Evolutionary conservation across 2,113 vertebrate species (phyloP).

Genomic region (Passer montanus): DNA sequence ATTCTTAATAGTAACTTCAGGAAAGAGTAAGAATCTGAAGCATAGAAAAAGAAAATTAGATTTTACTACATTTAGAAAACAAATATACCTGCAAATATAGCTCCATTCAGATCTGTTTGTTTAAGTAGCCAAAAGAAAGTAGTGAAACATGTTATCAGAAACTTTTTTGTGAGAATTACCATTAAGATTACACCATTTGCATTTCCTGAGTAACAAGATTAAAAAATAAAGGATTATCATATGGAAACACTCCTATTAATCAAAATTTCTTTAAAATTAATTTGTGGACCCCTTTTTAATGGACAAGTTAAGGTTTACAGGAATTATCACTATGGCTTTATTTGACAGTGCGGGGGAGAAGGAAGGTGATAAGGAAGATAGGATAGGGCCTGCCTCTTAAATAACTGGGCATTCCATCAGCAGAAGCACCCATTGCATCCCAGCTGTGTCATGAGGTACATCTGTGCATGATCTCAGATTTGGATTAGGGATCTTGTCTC

Average conservation of each 20-base stretch:
- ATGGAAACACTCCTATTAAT: neutral
- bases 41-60: neutral
- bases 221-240: neutral
- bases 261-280: neutral
- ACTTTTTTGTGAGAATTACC: neutral
- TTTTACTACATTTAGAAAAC: neutral
- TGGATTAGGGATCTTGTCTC: neutral
- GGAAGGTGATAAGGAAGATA: neutral
- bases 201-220: neutral
- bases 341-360: neutral
- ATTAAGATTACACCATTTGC: neutral
- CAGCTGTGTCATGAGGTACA: neutral
- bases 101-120: neutral
- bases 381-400: neutral
- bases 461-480: neutral
- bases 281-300: neutral
- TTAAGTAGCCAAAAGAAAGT: neutral
- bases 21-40: neutral
- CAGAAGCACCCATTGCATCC: neutral
- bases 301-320: neutral
- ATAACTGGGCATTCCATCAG: neutral
- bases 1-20: neutral
- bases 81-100: neutral
- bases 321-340: neutral
- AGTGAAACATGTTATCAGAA: neutral